A percentile compares a stretch with the other conserved stretches of the same genome.
Evolutionary conservation across 1,140 invertebrate genomes (phyloP).

Genomic region (Orchesella cincta): DNA sequence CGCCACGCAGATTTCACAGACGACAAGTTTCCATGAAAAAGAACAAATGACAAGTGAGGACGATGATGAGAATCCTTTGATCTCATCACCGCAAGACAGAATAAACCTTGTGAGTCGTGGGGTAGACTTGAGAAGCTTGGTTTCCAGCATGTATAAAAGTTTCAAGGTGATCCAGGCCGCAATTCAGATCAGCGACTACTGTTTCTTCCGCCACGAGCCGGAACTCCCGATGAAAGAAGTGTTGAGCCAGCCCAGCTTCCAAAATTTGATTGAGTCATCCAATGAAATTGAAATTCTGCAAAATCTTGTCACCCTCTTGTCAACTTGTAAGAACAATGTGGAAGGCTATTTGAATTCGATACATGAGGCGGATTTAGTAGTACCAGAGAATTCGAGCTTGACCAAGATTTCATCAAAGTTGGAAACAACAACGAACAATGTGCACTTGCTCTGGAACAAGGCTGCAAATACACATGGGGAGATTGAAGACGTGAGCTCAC

Average conservation of each 20-base stretch:
- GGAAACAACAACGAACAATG: no score
- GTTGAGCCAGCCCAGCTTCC: not conserved
- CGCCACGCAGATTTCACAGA: not conserved
- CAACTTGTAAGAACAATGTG: not conserved
- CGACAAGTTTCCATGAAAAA: not conserved
- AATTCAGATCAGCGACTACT: not conserved
- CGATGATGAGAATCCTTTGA: not conserved
- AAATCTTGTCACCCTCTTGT: not conserved
- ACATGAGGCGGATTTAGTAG: not conserved
- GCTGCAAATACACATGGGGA: no score
- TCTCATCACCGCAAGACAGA: no score
- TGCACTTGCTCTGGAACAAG: no score
- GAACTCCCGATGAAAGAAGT: not conserved
- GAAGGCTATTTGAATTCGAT: not conserved
- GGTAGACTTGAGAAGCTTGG: no score
- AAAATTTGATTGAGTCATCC: not conserved
- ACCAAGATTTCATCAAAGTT: not conserved
- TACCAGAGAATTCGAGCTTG: not conserved
- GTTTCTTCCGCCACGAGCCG: not conserved
- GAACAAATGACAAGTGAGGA: not conserved
- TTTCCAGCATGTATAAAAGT: not conserved
- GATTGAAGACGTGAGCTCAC: no score
- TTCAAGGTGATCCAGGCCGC: not conserved
- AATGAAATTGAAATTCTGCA: constrained; percentile 6
- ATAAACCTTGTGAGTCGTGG: no score